A percentile compares a stretch with the other conserved stretches of the same genome.
These are phyloP conservation scores for Chaunax sp. DNA, from an alignment of 2,797 vertebrate genomes.

Conservation along the genomic window DNA sequence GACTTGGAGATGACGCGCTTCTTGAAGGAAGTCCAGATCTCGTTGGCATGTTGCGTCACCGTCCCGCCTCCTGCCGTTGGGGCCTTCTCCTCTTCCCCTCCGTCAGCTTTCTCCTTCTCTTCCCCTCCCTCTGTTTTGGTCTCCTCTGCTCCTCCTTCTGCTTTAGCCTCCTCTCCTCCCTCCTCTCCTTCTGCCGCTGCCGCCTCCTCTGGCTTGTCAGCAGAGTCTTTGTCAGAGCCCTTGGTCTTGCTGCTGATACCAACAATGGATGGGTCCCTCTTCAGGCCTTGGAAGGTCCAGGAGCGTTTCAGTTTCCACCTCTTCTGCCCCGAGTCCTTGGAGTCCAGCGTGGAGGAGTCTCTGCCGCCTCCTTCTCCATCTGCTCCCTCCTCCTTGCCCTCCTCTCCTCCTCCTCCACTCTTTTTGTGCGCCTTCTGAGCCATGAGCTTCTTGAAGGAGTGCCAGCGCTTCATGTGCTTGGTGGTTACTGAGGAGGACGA, in stretches of 20 bases:
- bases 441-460: conserved; percentile 88
- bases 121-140: conserved; percentile 52
- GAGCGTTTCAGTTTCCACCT: conserved; percentile 87
- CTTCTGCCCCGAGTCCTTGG: conserved; percentile 85
- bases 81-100: conserved; percentile 64
- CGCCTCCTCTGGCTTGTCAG: conserved; percentile 70
- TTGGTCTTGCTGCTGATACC: conserved; percentile 83
- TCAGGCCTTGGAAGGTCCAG: conserved; percentile 88
- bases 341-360: conserved; percentile 83
- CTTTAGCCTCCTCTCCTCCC: conserved; percentile 61
- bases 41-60: conserved; percentile 84
- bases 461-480: conserved; percentile 87
- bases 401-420: conserved; percentile 75
- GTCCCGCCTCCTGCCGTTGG: conserved; percentile 50
- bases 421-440: conserved; percentile 85
- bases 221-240: conserved; percentile 74
- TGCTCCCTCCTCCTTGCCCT: conserved; percentile 73
- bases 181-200: conserved; percentile 40
- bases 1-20: conserved; percentile 86
- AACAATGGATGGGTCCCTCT: conserved; percentile 84
- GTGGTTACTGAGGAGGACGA: conserved; percentile 66
- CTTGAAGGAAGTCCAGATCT: conserved; percentile 88
- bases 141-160: conserved; percentile 44
- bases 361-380: conserved; percentile 77
- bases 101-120: conserved; percentile 60